Base-by-base conservation (phyloP, 2,797 vertebrate species). In the Pseudochromis fuscus region DNA sequence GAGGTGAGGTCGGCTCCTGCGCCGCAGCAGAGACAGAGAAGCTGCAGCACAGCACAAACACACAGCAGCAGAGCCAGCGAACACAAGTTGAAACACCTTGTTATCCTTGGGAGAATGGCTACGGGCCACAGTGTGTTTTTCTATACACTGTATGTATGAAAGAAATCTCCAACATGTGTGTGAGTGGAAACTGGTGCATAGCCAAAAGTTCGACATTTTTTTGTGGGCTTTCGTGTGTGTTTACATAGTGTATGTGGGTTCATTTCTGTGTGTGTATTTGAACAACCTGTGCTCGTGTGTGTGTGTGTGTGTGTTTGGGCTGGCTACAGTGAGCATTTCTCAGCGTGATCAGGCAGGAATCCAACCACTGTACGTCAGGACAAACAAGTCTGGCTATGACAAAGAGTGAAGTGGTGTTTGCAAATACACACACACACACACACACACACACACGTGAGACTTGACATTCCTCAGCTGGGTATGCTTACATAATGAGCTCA, bases 281-380 rank as follows among this genome's bases (percentile, higher is more conserved):
- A 24, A 11, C 28, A 37, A 55, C 23, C 11, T 37, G 37, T 64
- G 46, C 27, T n/a, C 19, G 3, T 40, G 46, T 25, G 21, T 56
- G 59, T 35, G 49, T 72, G 40, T 38, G 8, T 8, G 27, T 72
- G 38, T 21, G 46, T 50, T 21, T 15, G 7, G 5, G 35, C 40
- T 50, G 37, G 42, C 19, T 45, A 23, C 8, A 21, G 19, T 15
- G 49, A 56, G 59, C 60, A 11, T 66, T 49, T 72, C 31, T 44
- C 52, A 80, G 85, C 87, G 88, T 74, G 86, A 88, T 78, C 62
- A 82, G 85, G 72, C 84, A 82, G 52, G 82, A 81, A 84, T 72
- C 82, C 72, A 78, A 62, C 37, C n/a, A 82, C 73, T 60, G 77
- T 77, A 68, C 25, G 49, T 86, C 91, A 74, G 69, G 83, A 84